Percentiles rank a stretch among this genome's conserved stretches.
Evolutionary conservation across 2,113 vertebrate species (phyloP).

Genomic region (Malurus cyaneus): DNA sequence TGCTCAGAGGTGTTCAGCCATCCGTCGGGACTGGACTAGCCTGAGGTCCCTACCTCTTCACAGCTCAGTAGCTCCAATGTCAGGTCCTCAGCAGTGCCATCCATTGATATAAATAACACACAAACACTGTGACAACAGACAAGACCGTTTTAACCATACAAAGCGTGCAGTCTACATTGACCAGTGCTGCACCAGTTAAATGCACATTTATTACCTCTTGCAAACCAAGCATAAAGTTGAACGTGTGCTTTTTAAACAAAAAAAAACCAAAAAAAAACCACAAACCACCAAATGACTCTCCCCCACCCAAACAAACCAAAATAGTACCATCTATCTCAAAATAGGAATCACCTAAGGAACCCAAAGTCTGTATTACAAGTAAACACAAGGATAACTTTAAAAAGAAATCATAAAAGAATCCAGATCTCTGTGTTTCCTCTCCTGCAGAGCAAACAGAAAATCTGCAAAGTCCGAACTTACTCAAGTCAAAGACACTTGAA

Average conservation of each 20-base stretch:
- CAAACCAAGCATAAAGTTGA: neutral
- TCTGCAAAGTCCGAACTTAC: neutral
- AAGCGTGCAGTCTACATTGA: neutral
- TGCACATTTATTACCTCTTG: neutral
- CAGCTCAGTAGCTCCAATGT: neutral
- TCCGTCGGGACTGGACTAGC: fast-evolving
- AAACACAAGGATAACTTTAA: neutral
- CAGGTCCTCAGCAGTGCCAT: fast-evolving
- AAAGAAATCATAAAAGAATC: neutral
- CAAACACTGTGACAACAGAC: neutral
- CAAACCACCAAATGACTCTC: neutral
- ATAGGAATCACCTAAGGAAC: neutral
- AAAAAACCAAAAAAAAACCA: neutral
- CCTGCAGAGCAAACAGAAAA: neutral
- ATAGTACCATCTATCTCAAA: neutral
- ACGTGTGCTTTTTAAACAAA: neutral
- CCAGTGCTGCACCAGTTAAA: neutral
- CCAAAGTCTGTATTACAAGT: neutral
- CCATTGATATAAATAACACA: neutral
- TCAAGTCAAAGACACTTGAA: neutral
- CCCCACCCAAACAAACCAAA: too few relatives aligned
- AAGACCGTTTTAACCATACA: neutral
- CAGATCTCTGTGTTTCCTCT: neutral
- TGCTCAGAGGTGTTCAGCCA: fast-evolving
- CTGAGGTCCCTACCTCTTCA: neutral